Evolutionary conservation across 2,797 vertebrate species (phyloP), one percentile per base, ranked within the genome.

Genomic region (Sarcoramphus papa): DNA sequence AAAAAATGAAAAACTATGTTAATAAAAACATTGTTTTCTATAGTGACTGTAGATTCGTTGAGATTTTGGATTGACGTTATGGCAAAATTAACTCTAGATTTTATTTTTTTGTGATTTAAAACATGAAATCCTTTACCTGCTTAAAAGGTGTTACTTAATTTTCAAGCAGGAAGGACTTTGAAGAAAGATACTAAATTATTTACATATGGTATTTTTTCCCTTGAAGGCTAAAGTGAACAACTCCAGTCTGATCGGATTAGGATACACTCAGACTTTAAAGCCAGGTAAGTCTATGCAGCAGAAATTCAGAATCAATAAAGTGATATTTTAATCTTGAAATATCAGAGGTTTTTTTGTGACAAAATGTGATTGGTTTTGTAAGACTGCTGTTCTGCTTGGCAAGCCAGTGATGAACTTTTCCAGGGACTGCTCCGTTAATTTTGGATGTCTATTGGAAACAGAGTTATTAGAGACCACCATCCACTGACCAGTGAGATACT

Each of bases 141-240:
- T 67, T 60, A 50, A 76, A 93, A 75, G 17, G 12, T 37, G 8
- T 21, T 84, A 12, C 4, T 74, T 64, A 22, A 33, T 54, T 75
- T 72, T 78, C 16, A 60, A 50, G n/a, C 9, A 12, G 5, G 9
- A 53, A 70, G 41, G 41, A 40, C 25, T 81, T 65, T 47, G 37
- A 85, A 89, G 65, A 37, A 87, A 77, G 53, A 51, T 33, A 57
- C 3, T 8, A 6, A 30, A 68, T 81, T 27, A 90, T 40, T 92
- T 65, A 67, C 9, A 7, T 75, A 15, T 0, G 16, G 21, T 85
- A 2, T 78, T 92, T 90, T 93, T 94, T 43, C 35, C 63, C 90
- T 93, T 73, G 62, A 97, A 99, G 99, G 99, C 99, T 97, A 99
- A 99, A 98, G 99, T 99, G 98, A 99, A 99, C 98, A 99, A 99